These are phyloP conservation scores for Palythoa caribaeorum DNA, from an alignment of 92 coral and sea anemone species.

Conservation along the genomic window DNA sequence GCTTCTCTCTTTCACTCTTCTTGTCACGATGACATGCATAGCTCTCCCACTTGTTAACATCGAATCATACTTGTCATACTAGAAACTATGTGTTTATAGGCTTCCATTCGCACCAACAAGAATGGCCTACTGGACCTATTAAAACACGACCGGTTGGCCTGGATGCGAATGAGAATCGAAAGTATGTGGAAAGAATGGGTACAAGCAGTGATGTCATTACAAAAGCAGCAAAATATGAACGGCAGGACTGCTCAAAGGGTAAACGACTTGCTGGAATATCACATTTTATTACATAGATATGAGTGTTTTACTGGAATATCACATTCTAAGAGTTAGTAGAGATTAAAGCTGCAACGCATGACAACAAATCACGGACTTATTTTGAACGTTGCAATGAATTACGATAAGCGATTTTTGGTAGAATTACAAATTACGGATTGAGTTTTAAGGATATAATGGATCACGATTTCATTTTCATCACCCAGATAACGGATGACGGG, in stretches of 20 bases:
- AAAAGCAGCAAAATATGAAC: conserved; percentile 7
- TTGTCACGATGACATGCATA: no score
- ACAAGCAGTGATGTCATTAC: conserved; percentile 19
- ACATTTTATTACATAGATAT: background rate
- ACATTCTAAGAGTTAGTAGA: background rate
- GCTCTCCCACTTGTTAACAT: no score
- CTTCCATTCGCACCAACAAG: conserved; percentile 36
- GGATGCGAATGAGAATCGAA: conserved; percentile 48
- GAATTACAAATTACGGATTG: no score
- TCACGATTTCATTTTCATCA: no score
- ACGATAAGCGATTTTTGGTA: no score
- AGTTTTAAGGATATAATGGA: no score
- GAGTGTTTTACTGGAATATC: background rate
- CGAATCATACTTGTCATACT: background rate
- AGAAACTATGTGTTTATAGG: background rate
- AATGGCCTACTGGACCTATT: conserved; percentile 18
- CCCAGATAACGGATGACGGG: no score
- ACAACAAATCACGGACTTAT: no score
- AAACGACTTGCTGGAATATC: background rate
- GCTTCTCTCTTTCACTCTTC: no score
- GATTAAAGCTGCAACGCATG: no score
- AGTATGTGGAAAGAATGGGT: conserved; percentile 43
- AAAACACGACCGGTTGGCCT: conserved; percentile 15
- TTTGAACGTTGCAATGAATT: no score
- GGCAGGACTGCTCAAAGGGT: conserved; percentile 27